Conservation (phyloP, 2,888 invertebrate genomes). For the Polydesmus complanatus region DNA sequence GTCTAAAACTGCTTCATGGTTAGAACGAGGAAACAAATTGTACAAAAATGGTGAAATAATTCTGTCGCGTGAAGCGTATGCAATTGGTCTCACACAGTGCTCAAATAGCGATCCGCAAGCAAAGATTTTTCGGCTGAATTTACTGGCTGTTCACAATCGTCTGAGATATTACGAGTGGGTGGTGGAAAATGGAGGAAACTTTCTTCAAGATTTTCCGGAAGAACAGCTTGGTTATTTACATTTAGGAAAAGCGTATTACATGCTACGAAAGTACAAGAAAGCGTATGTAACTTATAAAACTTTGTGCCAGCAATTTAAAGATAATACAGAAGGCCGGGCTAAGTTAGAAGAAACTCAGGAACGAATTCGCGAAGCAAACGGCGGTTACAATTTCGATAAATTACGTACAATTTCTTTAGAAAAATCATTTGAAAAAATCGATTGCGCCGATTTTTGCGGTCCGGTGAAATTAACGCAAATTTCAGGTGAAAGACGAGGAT, state of each 20-base stretch:
- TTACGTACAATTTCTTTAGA: neutral
- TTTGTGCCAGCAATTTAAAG: neutral
- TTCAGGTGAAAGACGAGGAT: constrained; percentile 2
- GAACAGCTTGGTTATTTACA: neutral
- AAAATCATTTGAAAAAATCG: neutral
- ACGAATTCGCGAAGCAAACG: neutral
- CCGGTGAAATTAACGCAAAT: constrained; percentile 2
- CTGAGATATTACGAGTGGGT: neutral
- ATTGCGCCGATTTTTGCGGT: constrained; percentile 6
- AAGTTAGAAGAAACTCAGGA: neutral
- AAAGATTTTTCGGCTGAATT: neutral
- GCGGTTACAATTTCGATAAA: neutral
- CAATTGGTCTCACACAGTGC: neutral
- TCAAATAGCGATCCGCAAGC: no score
- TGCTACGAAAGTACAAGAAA: neutral
- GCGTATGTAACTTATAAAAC: neutral
- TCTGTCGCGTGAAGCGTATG: neutral
- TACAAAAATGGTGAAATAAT: neutral
- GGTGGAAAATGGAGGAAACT: neutral
- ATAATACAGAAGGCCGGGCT: neutral
- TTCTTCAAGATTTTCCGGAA: neutral
- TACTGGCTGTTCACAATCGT: neutral
- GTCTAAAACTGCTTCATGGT: neutral
- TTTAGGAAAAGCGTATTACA: neutral
- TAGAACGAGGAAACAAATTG: neutral